These are phyloP conservation scores for Corythaixoides concolor DNA, from an alignment of 2,113 vertebrate species.

Conservation along the genomic window DNA sequence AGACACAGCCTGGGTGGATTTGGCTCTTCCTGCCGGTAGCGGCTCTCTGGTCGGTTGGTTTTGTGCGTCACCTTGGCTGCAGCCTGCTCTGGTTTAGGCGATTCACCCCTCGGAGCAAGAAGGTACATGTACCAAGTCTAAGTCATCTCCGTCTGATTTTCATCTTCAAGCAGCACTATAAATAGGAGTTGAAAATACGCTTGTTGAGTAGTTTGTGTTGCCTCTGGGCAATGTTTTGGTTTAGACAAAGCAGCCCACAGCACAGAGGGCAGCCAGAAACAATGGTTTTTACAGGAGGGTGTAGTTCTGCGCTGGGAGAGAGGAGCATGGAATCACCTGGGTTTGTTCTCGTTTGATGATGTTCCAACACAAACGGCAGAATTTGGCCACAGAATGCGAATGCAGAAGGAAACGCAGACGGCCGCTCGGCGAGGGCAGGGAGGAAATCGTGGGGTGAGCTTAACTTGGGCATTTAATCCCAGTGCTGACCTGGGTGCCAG, in stretches of 20 bases:
- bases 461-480: accelerated
- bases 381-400: neutral
- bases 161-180: neutral
- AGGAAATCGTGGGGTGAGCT: neutral
- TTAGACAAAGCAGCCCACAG: neutral
- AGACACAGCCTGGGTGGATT: neutral
- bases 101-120: neutral
- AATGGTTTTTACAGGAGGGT: neutral
- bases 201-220: neutral
- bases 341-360: neutral
- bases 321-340: neutral
- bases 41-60: neutral
- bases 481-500: neutral
- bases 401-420: accelerated
- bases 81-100: neutral
- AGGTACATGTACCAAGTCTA: neutral
- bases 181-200: neutral
- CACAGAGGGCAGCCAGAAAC: neutral
- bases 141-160: neutral
- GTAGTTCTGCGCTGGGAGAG: neutral
- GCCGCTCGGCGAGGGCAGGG: neutral
- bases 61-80: neutral
- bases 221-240: neutral
- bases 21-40: neutral
- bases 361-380: neutral